Evolutionary conservation across 2,113 vertebrate genomes (phyloP).

Genomic region (Machaerirhynchus nigripectus): DNA sequence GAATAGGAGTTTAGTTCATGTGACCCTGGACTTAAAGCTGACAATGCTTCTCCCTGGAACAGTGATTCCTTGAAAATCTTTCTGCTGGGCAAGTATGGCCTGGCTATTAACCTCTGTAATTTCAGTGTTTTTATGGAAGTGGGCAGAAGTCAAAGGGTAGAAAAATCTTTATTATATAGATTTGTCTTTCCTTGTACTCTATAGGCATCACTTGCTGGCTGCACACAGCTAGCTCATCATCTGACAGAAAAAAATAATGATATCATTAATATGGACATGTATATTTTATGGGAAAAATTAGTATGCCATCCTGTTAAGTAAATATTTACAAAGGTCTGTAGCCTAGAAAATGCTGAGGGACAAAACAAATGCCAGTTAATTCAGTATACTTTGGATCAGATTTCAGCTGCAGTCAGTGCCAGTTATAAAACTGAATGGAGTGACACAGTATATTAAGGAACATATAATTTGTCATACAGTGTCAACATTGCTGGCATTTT

Average conservation of each 20-base stretch:
- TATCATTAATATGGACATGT: not conserved
- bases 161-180: not conserved
- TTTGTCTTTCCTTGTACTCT: not conserved
- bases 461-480: conserved; percentile 43
- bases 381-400: conserved; percentile 38
- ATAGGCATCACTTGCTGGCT: not conserved
- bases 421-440: conserved; percentile 53
- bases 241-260: not conserved
- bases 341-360: conserved; percentile 5
- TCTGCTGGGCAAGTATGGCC: not conserved
- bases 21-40: not conserved
- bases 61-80: not conserved
- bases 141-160: not conserved
- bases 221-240: not conserved
- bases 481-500: conserved; percentile 50
- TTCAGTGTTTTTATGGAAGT: not conserved
- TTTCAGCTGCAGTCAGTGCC: conserved; percentile 47
- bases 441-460: conserved; percentile 42
- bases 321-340: conserved; percentile 27
- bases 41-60: not conserved
- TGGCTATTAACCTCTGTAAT: not conserved
- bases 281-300: conserved; percentile 14
- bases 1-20: not conserved
- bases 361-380: conserved; percentile 41
- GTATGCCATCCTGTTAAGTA: not conserved